These are phyloP conservation scores for Xanthia togata DNA, from an alignment of 2,888 invertebrate species.

Conservation along the genomic window DNA sequence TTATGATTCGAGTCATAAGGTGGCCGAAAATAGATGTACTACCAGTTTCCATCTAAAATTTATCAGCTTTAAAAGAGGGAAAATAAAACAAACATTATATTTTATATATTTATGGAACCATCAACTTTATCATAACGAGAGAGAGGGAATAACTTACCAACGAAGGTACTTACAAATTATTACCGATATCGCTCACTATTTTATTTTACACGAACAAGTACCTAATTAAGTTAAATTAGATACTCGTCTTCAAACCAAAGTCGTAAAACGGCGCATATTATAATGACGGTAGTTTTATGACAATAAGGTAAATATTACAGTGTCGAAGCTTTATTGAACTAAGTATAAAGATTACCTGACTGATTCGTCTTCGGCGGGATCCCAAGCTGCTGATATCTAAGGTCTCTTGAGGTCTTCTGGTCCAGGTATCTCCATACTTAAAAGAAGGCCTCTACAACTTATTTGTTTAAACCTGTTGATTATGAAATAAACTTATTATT, in stretches of 20 bases:
- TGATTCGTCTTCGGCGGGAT: not conserved
- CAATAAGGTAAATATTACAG: not conserved
- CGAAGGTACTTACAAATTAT: not conserved
- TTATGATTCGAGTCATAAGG: constrained; percentile 32
- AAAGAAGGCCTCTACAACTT: too few species aligned
- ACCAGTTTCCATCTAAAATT: constrained; percentile 24
- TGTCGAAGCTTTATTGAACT: not conserved
- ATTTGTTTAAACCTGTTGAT: too few species aligned
- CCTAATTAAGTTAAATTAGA: not conserved
- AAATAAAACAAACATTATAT: not conserved
- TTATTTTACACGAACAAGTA: not conserved
- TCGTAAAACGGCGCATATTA: not conserved
- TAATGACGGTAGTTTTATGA: not conserved
- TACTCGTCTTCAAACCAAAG: not conserved
- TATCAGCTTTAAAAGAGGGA: not conserved
- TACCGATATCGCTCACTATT: not conserved
- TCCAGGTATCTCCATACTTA: too few species aligned
- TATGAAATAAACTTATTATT: too few species aligned
- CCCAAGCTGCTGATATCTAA: too few species aligned
- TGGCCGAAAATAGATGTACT: constrained; percentile 22
- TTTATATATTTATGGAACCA: not conserved
- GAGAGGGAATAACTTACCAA: not conserved
- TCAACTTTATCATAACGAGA: not conserved
- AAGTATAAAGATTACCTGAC: not conserved
- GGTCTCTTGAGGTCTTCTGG: too few species aligned